Base-by-base conservation (phyloP, 2,113 vertebrate genomes). In the Melanerpes formicivorus region DNA sequence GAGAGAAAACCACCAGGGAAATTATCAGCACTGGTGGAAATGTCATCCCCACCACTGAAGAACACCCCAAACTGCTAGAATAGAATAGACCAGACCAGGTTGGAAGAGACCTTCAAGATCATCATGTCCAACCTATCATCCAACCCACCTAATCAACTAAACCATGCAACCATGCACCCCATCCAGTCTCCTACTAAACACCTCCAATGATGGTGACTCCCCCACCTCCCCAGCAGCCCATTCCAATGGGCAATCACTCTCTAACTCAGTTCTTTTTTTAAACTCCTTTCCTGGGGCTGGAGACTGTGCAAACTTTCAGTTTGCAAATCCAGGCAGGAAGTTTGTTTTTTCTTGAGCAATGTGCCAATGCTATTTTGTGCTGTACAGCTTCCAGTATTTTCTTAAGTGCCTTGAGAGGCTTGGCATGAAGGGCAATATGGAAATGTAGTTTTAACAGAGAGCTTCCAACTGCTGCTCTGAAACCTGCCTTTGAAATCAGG, bases 341-440 rank as follows among this genome's bases (percentile, higher is more conserved):
- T 92, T 93, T 95, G 87, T 95, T 94, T 94, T 52, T 52, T 82
- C 92, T 71, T 56, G 79, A 93, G 79, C 14, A 9, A 62, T 0
- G 11, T 87, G 91, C 91, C 94, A 94, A 70, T 48, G 76, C 65
- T 92, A 50, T 78, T 94, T 77, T 17, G n/a, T 71, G 79, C 89
- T 93, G 96, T 83, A 74, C 72, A 87, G 84, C 78, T 94, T 94
- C 89, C 95, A 96, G 84, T 89, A 67, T 90, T 96, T 96, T 72
- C 86, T 81, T 83, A 92, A 94, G 96, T 87, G 90, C 79, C 64
- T 93, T 73, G 60, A 96, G 92, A 95, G 84, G 75, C 75, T 91
- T 94, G 95, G 94, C 95, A 94, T 10, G 29, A 84, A 92, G 79
- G 87, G 79, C 87, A 83, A 44, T 44, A 55, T 69, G 79, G 84